These are phyloP conservation scores for Typhlichthys eigenmanni DNA, from an alignment of 2,797 vertebrate species.

Conservation along the genomic window DNA sequence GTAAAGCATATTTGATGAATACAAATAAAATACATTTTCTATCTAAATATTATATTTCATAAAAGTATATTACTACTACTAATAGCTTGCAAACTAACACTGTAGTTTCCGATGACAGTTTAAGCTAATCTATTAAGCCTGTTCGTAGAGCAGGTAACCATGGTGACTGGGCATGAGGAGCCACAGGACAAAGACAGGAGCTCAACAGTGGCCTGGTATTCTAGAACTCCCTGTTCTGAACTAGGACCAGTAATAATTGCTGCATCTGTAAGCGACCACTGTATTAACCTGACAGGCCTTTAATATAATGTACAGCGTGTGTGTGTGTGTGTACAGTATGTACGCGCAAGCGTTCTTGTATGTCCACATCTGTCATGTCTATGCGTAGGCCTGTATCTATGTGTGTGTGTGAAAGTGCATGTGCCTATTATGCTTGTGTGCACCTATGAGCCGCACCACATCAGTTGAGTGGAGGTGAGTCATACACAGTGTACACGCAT, in stretches of 20 bases:
- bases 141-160: constrained; percentile 59
- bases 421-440: background rate
- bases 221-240: constrained; percentile 64
- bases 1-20: too few species aligned
- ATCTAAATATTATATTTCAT: background rate
- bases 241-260: constrained; percentile 66
- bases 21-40: too few species aligned
- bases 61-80: background rate
- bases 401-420: constrained; percentile 11
- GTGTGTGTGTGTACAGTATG: background rate
- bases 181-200: constrained; percentile 51
- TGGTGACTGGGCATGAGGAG: constrained; percentile 47
- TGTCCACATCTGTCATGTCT: constrained; percentile 16
- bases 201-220: constrained; percentile 38
- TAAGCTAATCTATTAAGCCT: constrained; percentile 26
- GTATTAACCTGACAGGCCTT: constrained; percentile 36
- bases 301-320: constrained; percentile 24
- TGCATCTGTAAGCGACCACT: constrained; percentile 66
- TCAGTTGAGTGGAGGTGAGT: constrained; percentile 63
- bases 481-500: constrained; percentile 61
- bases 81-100: constrained; percentile 8
- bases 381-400: constrained; percentile 20
- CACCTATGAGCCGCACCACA: constrained; percentile 1
- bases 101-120: constrained; percentile 8
- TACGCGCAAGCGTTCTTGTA: background rate